Evolutionary conservation across 2,797 vertebrate species (phyloP), one percentile per base, ranked within the genome.

Genomic region (Hirundo rustica): DNA sequence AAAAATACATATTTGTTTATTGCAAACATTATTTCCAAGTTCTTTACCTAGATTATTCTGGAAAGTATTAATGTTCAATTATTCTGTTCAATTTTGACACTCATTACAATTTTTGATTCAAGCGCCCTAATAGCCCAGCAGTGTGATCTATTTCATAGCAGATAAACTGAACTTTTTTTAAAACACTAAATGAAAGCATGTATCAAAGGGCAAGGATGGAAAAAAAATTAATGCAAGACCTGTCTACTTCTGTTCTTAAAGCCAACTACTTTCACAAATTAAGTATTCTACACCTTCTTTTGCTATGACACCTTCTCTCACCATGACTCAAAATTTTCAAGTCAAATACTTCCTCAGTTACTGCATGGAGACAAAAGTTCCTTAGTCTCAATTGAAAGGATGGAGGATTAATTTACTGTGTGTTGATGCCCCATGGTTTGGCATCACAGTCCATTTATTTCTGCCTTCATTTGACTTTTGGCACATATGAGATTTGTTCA

Each of bases 361-460:
- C 47, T 93, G 60, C 60, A 88, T 0, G 2, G 72, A 94, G 70
- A 97, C 61, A 91, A 68, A 93, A 92, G 71, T 94, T 97, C 62
- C 47, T 94, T 62, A 76, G 44, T 88, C 78, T 89, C 44, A 20
- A 78, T 4, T 84, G 83, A 96, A 96, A 95, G 84, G 86, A 88
- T 1, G 3, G 29, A 84, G 88, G 83, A 70, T 78, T 82, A 81
- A 91, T 73, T 94, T 93, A 75, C 76, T 89, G 73, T 50, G 58
- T 72, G 77, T 65, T 91, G 89, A 93, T 97, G 90, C 91, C 92
- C 92, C 72, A 95, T 20, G 87, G 92, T 86, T 95, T 96, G 91
- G 96, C 92, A 96, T 80, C 71, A 72, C 47, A 66, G 76, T 32
- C 55, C 92, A 92, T 94, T 95, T 96, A 95, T 92, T 97, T 92